Evolutionary conservation across 2,113 vertebrate species (phyloP), one percentile per base, ranked within the genome.

Genomic region (Pimephales promelas): DNA sequence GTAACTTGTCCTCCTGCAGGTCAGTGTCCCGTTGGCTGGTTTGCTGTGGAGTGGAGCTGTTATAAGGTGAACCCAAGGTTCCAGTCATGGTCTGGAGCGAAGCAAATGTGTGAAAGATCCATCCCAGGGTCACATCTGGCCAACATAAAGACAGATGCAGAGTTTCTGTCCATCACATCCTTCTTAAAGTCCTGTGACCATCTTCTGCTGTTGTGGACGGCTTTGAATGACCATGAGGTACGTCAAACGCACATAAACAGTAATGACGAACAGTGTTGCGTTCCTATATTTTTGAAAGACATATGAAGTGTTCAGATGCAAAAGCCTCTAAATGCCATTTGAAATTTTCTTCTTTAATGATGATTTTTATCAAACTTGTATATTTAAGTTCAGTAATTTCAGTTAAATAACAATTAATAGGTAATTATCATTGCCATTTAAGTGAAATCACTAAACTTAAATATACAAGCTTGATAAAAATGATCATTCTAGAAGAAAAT

Each of bases 201-300:
- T 84, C 82, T 96, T 83, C 89, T 95, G 89, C 93, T 97, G 90
- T 82, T 95, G 18, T 98, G 96, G 96, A 96, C 93, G 0, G 94
- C 94, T 72, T 94, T 97, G 81, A 97, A 92, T 84, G 94, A 97
- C 85, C 82, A 89, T 45, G 90, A 94, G 95, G 96, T 97, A 80
- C 20, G 34, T 40, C 34, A 40, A 22, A 84, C 59, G 16, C 28
- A 57, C 56, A 22, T 28, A 59, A 13, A 79, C 54, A 78, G 1
- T 49, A 81, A 31, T 2, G 28, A 54, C 4, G 49, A 20, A 52
- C 5, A 54, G 6, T 20, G 2, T 52, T 20, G 1, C 18, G 5
- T 20, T 22, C 52, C 40, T 40, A 40, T 22, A 9, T 54, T 54
- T 54, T 54, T 22, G 6, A 54, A 3, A 54, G 52, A 54, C n/a